Percentiles rank a stretch among this genome's conserved stretches.
Evolutionary conservation across 1,140 invertebrate species (phyloP).

Genomic region (Bathynomus jamesi): DNA sequence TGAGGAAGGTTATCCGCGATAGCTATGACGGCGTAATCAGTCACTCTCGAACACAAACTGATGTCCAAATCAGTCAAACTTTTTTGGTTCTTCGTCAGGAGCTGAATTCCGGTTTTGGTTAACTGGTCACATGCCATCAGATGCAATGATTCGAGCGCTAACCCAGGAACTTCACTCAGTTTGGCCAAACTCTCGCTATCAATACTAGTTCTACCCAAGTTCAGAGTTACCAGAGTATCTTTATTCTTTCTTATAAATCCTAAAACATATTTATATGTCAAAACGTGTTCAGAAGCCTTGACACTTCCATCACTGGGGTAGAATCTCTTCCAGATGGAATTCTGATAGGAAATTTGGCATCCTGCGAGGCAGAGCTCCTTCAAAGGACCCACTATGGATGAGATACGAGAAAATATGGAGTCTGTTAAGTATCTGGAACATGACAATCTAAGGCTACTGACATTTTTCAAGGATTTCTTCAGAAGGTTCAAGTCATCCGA

Average conservation of each 20-base stretch:
- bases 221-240: constrained; percentile 50
- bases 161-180: constrained; percentile 48
- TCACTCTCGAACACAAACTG: constrained; percentile 54
- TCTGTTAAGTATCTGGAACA: constrained; percentile 63
- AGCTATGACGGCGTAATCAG: constrained; percentile 51
- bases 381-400: constrained; percentile 52
- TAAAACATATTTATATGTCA: constrained; percentile 60
- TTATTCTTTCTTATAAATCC: constrained; percentile 51
- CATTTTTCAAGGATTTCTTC: constrained; percentile 48
- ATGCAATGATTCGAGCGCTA: constrained; percentile 52
- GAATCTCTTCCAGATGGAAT: constrained; percentile 55
- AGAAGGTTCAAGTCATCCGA: constrained; percentile 48
- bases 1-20: constrained; percentile 52
- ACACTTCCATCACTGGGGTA: constrained; percentile 49
- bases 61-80: constrained; percentile 53
- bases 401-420: constrained; percentile 57
- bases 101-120: constrained; percentile 52
- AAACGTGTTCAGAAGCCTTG: constrained; percentile 55
- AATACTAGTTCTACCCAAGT: constrained; percentile 58
- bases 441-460: constrained; percentile 53
- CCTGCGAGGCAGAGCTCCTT: constrained; percentile 54
- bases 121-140: constrained; percentile 58
- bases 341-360: constrained; percentile 60
- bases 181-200: constrained; percentile 53
- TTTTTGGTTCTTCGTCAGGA: constrained; percentile 52